Evolutionary conservation across 2,888 invertebrate genomes (phyloP), one percentile per base, ranked within the genome.

Genomic region (Lithosia quadra): DNA sequence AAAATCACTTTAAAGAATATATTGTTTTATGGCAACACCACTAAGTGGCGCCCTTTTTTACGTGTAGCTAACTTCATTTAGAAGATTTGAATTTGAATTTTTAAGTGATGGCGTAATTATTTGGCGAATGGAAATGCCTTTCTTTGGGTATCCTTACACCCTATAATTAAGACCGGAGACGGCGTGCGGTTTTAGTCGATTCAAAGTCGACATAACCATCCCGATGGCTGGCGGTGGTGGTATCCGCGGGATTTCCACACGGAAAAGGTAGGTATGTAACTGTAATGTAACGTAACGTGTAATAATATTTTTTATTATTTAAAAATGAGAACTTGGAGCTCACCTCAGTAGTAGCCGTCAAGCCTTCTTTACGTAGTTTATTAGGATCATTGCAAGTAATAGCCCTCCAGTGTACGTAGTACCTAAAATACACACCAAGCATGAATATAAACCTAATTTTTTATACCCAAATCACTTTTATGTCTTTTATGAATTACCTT

Each of bases 291-390:
- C 5, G 28, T 28, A 5, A 28, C 3, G 3, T 28, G 3, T 28
- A 4, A 28, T 28, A 4, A 2, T 28, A 4, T 4, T 28, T 28
- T 28, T 28, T 28, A 28, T 28, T 28, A 28, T 28, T 28, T 28
- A 28, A 5, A n/a, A n/a, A n/a, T n/a, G 28, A 28, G 28, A 28
- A 5, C 34, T 11, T 36, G 2, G 4, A 10, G 43, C 33, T 80
- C 92, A 96, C 96, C 90, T 95, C 94, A 24, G 96, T 96, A n/a
- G 92, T 93, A 13, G 95, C 96, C 1, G 94, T 91, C 66, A 95
- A 86, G 71, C 92, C 94, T 79, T 94, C 93, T 77, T 70, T 80
- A 22, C 89, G 90, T 67, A 86, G 83, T 68, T 88, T 89, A 72
- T 86, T 86, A 34, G 89, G 88, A 71, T 91, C 88, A 73, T 87